Evolutionary conservation across 92 coral and sea anemone species (phyloP), one percentile per base, ranked within the genome.

Genomic region (Micromussa lordhowensis): DNA sequence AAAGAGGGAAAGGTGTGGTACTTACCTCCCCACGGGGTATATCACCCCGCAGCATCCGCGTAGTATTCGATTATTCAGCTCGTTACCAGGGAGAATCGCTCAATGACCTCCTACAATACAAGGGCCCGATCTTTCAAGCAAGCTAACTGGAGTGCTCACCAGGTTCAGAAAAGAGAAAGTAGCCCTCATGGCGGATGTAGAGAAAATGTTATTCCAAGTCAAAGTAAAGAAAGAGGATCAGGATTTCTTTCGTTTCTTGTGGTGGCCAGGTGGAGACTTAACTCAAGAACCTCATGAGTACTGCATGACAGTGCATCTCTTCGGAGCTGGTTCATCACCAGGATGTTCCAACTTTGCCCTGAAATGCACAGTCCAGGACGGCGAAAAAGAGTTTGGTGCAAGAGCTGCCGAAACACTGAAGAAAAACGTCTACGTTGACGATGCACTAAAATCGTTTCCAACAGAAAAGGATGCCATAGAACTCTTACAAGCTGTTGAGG

Each of bases 21-120:
- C 82, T 29, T 92, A 61, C 88, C 94, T n/a, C 94, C 88, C 48
- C 94, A 88, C 84, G 92, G 94, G 51, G 44, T 89, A 1, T 92
- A 84, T 49, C 90, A 91, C 64, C 89, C 92, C 3, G 78, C 53
- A 72, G 84, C 75, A 36, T 87, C 35, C 58, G 91, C 17, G 88
- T 91, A 0, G 91, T 91, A 28, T 91, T 87, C 21, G 88, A 87
- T 34, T 91, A 88, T 57, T 80, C 83, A 32, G 91, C 88, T 3
- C 24, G 81, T 6, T 91, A 91, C 34, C 79, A 54, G 63, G 94
- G 73, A 14, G 87, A 81, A 38, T 88, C 86, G 22, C 66, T 91
- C 30, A 91, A 91, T 63, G 83, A 84, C 71, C 78, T 72, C n/a
- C 49, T 81, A 7, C 26, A 21, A 85, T 86, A 61, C 92, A 82